These are phyloP conservation scores for Lates calcarifer DNA, from an alignment of 2,113 vertebrate species.

Conservation along the genomic window DNA sequence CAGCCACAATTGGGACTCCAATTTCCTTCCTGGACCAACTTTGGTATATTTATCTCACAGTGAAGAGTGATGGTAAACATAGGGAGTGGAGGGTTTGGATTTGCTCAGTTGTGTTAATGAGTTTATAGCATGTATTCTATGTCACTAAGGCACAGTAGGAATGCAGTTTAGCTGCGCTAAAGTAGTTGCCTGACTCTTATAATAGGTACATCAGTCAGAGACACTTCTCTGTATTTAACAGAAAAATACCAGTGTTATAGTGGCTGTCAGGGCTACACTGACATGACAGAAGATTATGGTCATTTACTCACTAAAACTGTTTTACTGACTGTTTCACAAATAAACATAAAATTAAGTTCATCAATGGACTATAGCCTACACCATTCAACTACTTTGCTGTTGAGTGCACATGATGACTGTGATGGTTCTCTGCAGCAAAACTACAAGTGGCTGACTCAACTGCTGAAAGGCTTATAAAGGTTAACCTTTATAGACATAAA, in stretches of 20 bases:
- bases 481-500: too few relatives aligned
- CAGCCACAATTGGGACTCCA: conserved; percentile 15
- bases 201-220: background rate
- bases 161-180: background rate
- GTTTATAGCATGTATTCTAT: background rate
- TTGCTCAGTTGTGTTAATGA: background rate
- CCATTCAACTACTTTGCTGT: background rate
- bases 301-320: too few relatives aligned
- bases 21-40: conserved; percentile 9
- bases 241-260: too few relatives aligned
- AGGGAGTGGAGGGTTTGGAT: background rate
- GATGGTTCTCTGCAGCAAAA: background rate
- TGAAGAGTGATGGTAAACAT: background rate
- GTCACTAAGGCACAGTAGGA: background rate
- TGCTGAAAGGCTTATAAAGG: background rate
- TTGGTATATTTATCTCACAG: conserved; percentile 3
- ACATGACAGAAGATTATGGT: too few relatives aligned
- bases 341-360: too few relatives aligned
- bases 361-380: background rate
- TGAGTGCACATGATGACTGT: background rate
- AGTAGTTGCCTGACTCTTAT: background rate
- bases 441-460: background rate
- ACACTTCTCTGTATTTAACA: background rate
- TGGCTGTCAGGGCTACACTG: too few relatives aligned
- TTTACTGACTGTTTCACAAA: too few relatives aligned